Base-by-base conservation (phyloP, 1,140 invertebrate species). In the Coenobita brevimanus region DNA sequence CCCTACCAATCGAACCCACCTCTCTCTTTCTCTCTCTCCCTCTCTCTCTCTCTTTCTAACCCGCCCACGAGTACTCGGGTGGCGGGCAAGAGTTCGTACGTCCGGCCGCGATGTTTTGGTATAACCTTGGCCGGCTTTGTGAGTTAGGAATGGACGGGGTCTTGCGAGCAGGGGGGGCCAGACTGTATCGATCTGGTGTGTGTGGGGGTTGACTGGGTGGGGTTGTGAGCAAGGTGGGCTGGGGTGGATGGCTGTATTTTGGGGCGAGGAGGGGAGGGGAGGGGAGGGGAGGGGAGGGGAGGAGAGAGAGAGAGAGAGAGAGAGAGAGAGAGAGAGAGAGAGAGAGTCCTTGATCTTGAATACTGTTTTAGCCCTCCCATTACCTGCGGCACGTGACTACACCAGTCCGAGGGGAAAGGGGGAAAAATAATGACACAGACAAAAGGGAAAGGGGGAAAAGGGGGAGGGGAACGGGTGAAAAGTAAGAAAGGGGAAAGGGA, bases 111-210 rank as follows among this genome's bases (percentile, higher is more conserved):
- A 54, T 38, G 71, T 50, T 50, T 50, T 73, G 46, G 69, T 69
- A 46, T 82, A 85, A 85, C 82, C 82, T 67, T 85, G 82, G 82
- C 73, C 82, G 82, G 46, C 82, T 78, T 85, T 76, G 73, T 50
- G 46, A 62, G 82, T 76, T 84, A 30, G 82, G 43, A 78, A 85
- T 78, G 82, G 54, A 50, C 54, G 69, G 82, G 17, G 46, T 50
- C 46, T 50, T 50, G 46, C 69, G 71, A 46, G 54, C 36, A 69
- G 21, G 30, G 46, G 50, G 69, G 21, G 79, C 69, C 82, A 84
- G 82, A 78, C 82, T 38, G 71, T 85, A 85, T 85, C 82, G 82
- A 85, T 78, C 60, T 15, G 71, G 17, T 64, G 8, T 24, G 8
- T 64, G 62, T 64, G 8, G 27, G 62, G 17, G 46, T n/a, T n/a